Base-by-base conservation (phyloP, 2,888 invertebrate genomes). In the Microctonus aethiopoides region DNA sequence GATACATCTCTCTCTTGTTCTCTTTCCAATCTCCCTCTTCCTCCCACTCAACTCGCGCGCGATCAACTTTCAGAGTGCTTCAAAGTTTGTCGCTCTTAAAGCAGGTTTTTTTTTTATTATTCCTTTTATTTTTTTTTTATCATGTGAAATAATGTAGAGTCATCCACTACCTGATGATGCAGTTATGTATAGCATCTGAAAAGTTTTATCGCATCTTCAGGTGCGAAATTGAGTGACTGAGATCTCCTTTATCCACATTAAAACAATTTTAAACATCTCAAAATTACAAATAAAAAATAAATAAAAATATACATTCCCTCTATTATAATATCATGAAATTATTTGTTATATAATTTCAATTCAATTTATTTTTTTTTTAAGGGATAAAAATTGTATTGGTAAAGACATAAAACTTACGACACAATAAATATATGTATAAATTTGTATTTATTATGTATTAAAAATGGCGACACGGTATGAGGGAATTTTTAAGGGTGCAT, bases 151-250 rank as follows among this genome's bases (percentile, higher is more conserved):
- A 75, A 72, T 77, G 77, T 76, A 71, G 69, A 79, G 81, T 83
- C 83, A 83, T 81, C 75, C 80, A 77, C 81, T 83, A 83, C 83
- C 83, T 83, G 83, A 70, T 67, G 70, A 74, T 70, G 74, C 67
- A 73, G 64, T 64, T 11, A n/a, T 54, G 54, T 54, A 26, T 26
- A 54, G 10, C 24, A 22, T 54, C 46, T 20, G 5, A 46, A 46
- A 46, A 46, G 5, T 66, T 32, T 32, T 57, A 54, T 54, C 57
- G 32, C 29, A 56, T 36, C 34, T 59, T 24, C 22, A 67, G 67
- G 60, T 67, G 67, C 67, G 59, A 67, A 59, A 67, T 67, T 51
- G 51, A 60, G 51, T 60, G 32, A 67, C 52, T 60, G 24, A 24
- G 51, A 66, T 2, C n/a, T 24, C 26, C 29, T 36, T 46, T 46